phyloP scores from a whole-genome alignment of 1,140 invertebrate species.

The Oryctes rhinoceros region DNA sequence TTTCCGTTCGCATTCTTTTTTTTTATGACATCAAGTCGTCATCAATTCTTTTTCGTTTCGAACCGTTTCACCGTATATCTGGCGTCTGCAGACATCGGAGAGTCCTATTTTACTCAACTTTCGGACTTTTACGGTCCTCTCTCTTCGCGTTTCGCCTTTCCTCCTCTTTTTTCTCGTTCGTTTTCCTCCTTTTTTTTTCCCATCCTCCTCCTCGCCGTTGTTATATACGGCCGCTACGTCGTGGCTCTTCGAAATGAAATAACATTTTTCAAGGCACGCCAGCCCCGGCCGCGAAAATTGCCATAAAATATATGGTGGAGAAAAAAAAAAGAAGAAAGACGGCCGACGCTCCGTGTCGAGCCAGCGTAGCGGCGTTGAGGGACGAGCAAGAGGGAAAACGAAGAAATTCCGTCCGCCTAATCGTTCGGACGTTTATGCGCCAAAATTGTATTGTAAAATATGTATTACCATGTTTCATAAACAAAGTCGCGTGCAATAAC shows the following conservation, averaged over 20 bases:
- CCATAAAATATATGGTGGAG: constrained; percentile 37
- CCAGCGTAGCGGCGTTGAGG: not conserved
- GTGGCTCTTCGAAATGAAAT: constrained; percentile 32
- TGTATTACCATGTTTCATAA: constrained; percentile 35
- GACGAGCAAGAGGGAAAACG: not conserved
- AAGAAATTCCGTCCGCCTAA: constrained; percentile 31
- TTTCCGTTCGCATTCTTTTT: constrained; percentile 24
- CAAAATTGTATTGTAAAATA: constrained; percentile 26
- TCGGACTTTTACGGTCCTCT: constrained; percentile 47
- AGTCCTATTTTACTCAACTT: constrained; percentile 50
- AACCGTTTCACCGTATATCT: constrained; percentile 29
- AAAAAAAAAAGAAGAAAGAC: constrained; percentile 27
- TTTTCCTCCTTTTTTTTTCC: not conserved
- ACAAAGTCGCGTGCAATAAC: constrained; percentile 34
- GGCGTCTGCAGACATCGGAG: constrained; percentile 46
- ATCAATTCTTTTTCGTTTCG: constrained; percentile 37
- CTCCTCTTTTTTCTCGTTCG: constrained; percentile 25
- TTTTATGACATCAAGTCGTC: constrained; percentile 29
- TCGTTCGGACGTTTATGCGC: constrained; percentile 31
- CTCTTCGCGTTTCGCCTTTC: constrained; percentile 18
- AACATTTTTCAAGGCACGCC: constrained; percentile 36
- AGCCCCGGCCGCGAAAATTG: constrained; percentile 28
- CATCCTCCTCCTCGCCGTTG: not conserved
- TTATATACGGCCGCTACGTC: constrained; percentile 31
- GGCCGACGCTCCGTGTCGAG: not conserved